Evolutionary conservation across 2,797 vertebrate genomes (phyloP).

Genomic region (Muscicapa striata): DNA sequence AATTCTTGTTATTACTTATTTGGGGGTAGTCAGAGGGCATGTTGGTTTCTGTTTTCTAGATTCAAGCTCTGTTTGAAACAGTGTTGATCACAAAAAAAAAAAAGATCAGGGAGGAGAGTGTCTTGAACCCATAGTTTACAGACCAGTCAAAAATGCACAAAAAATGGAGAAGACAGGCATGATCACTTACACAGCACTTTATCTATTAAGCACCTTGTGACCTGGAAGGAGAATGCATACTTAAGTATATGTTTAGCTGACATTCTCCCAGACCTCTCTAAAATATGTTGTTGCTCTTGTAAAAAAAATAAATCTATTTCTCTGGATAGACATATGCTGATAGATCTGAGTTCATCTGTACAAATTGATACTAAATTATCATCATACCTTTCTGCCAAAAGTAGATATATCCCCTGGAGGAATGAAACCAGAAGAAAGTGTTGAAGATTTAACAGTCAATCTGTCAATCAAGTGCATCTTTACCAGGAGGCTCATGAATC

Average conservation of each 20-base stretch:
- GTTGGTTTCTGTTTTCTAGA: not conserved
- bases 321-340: not conserved
- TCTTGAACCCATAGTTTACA: not conserved
- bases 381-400: not conserved
- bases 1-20: not conserved
- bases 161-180: not conserved
- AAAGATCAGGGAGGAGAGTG: not conserved
- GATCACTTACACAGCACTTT: conserved; percentile 35
- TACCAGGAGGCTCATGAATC: not conserved
- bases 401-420: not conserved
- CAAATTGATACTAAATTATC: not conserved
- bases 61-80: not conserved
- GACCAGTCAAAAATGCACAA: not conserved
- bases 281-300: not conserved
- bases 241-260: not conserved
- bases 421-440: not conserved
- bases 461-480: not conserved
- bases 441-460: not conserved
- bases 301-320: not conserved
- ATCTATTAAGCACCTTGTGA: conserved; percentile 27
- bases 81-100: not conserved
- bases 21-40: not conserved
- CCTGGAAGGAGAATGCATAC: not conserved
- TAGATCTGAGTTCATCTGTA: not conserved
- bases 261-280: not conserved